A percentile compares a stretch with the other conserved stretches of the same genome.
Conservation (phyloP, 2,888 invertebrate species). For the Carabus problematicus region DNA sequence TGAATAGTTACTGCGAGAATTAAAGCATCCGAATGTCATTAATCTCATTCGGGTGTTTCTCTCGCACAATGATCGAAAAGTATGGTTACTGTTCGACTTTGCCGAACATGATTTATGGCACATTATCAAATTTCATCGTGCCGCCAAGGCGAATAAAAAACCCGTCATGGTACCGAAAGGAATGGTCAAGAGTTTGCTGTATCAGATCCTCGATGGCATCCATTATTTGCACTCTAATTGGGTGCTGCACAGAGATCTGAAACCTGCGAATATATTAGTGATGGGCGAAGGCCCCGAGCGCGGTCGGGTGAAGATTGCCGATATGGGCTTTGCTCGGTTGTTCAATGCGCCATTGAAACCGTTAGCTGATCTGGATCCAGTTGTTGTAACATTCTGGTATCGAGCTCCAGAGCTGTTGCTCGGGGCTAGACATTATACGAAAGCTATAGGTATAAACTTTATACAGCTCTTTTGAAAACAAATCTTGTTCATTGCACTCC, state of each 20-base stretch:
- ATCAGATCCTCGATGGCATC: constrained; percentile 98
- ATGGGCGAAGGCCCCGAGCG: constrained; percentile 99
- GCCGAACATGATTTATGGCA: constrained; percentile 99
- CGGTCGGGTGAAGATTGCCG: constrained; percentile 97
- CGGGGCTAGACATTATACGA: constrained; percentile 96
- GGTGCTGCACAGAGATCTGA: constrained; percentile 97
- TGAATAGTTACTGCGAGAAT: constrained; percentile 84
- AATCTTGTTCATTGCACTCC: constrained; percentile 45
- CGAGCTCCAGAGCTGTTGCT: constrained; percentile 94
- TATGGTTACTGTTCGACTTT: constrained; percentile 97
- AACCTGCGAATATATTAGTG: constrained; percentile 98
- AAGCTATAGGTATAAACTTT: constrained; percentile 82
- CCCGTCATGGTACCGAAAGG: constrained; percentile 95
- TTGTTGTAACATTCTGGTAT: constrained; percentile 99
- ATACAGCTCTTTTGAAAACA: constrained; percentile 49
- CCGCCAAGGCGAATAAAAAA: constrained; percentile 97
- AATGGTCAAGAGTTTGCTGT: constrained; percentile 96
- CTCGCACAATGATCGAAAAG: constrained; percentile 95
- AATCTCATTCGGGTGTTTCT: constrained; percentile 95
- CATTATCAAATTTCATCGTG: constrained; percentile 97
- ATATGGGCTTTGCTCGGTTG: constrained; percentile 98
- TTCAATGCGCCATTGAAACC: constrained; percentile 98
- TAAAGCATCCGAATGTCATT: constrained; percentile 97
- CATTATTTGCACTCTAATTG: constrained; percentile 99
- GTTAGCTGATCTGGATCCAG: constrained; percentile 96